Evolutionary conservation across 37 sponge, comb jelly and placozoan genomes (phyloP).

Genomic region (Mnemiopsis leidyi): DNA sequence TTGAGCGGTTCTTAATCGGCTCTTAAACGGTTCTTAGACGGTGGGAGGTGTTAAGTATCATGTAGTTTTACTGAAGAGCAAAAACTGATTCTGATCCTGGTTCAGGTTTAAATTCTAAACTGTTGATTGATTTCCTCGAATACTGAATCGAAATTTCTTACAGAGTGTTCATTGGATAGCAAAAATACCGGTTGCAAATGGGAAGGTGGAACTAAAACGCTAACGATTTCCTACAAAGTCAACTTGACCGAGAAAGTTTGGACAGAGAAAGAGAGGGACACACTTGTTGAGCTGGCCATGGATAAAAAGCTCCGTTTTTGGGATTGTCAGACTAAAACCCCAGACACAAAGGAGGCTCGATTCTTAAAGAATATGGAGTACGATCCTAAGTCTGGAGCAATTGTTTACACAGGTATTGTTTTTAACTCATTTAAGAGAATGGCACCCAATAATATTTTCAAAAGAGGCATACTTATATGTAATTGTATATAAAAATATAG

Average conservation of each 20-base stretch:
- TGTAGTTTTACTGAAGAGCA: too few relatives aligned
- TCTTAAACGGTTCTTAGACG: too few relatives aligned
- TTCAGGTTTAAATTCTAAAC: background rate
- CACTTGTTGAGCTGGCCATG: background rate
- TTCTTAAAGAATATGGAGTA: background rate
- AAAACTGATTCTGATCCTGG: background rate
- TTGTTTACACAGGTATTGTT: background rate
- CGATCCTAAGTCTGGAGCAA: background rate
- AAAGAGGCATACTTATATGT: too few relatives aligned
- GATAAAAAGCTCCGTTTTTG: background rate
- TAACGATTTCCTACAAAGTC: background rate
- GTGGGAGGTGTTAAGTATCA: too few relatives aligned
- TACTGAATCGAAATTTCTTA: too few relatives aligned
- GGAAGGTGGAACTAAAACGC: background rate
- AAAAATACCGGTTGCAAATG: background rate
- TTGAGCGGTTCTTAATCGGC: too few relatives aligned
- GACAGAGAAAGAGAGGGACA: background rate
- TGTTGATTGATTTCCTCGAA: background rate
- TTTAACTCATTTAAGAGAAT: too few relatives aligned
- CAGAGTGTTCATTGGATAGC: background rate
- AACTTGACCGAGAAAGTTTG: background rate
- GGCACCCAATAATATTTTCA: too few relatives aligned
- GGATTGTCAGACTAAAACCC: background rate
- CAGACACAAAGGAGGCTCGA: background rate
- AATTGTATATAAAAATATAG: too few relatives aligned